Evolutionary conservation across 2,888 invertebrate genomes (phyloP).

Genomic region (Orchesella flavescens): DNA sequence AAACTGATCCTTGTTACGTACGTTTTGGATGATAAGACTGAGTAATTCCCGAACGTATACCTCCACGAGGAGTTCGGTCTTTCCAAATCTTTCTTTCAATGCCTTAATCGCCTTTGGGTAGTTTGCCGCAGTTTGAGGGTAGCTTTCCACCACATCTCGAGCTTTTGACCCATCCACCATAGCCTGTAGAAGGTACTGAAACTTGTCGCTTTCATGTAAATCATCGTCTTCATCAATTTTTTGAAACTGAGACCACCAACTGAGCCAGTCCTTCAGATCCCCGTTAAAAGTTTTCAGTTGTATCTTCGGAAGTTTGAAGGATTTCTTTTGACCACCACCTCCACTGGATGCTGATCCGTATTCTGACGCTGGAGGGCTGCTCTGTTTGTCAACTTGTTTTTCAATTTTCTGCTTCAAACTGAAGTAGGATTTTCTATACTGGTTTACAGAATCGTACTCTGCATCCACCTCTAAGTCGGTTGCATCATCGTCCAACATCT

Average conservation of each 20-base stretch:
- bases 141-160: background rate
- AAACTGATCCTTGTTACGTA: background rate
- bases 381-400: too few species aligned
- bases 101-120: background rate
- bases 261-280: background rate
- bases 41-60: background rate
- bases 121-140: background rate
- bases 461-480: background rate
- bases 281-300: background rate
- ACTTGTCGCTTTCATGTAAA: background rate
- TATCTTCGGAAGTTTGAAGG: background rate
- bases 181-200: background rate
- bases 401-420: background rate
- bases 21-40: background rate
- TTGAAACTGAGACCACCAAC: background rate
- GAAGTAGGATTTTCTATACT: background rate
- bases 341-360: background rate
- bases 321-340: background rate
- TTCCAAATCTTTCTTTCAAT: background rate
- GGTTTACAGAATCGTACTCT: background rate
- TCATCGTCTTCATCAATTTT: background rate
- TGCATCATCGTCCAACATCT: background rate
- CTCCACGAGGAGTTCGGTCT: background rate
- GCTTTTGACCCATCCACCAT: background rate
- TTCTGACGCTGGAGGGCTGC: background rate